Conservation (phyloP, 2,797 vertebrate genomes). For the Enteromius viviparus region DNA sequence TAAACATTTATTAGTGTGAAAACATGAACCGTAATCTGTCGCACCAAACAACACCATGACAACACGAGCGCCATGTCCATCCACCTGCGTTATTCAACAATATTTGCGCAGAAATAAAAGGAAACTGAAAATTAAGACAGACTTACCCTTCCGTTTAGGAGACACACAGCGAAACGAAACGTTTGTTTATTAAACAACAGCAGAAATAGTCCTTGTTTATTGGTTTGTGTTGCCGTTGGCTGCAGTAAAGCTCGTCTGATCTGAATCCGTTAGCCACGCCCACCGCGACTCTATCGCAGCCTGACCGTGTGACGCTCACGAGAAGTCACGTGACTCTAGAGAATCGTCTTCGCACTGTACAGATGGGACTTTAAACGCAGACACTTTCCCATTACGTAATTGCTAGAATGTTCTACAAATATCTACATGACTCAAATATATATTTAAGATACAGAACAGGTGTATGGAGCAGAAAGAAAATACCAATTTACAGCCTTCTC, state of each 20-base stretch:
- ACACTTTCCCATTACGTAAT: neutral
- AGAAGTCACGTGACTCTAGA: slow-evolving; percentile 51
- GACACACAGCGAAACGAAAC: neutral
- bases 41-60: slow-evolving; percentile 26
- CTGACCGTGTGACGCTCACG: slow-evolving; percentile 45
- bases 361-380: neutral
- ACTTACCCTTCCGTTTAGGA: slow-evolving; percentile 15
- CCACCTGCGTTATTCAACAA: slow-evolving; percentile 11
- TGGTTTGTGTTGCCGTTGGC: slow-evolving; percentile 2
- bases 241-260: neutral
- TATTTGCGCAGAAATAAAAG: neutral
- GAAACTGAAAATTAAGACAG: neutral
- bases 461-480: neutral
- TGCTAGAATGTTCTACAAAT: neutral
- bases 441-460: neutral
- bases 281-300: slow-evolving; percentile 25
- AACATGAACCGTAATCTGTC: slow-evolving; percentile 10
- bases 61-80: slow-evolving; percentile 37
- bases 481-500: neutral
- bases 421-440: neutral
- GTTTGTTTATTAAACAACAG: neutral
- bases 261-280: slow-evolving; percentile 39
- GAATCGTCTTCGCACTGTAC: neutral
- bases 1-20: neutral
- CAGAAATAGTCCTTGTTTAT: neutral